Evolutionary conservation across 1,140 invertebrate genomes (phyloP).

Genomic region (Drosophila suzukii): DNA sequence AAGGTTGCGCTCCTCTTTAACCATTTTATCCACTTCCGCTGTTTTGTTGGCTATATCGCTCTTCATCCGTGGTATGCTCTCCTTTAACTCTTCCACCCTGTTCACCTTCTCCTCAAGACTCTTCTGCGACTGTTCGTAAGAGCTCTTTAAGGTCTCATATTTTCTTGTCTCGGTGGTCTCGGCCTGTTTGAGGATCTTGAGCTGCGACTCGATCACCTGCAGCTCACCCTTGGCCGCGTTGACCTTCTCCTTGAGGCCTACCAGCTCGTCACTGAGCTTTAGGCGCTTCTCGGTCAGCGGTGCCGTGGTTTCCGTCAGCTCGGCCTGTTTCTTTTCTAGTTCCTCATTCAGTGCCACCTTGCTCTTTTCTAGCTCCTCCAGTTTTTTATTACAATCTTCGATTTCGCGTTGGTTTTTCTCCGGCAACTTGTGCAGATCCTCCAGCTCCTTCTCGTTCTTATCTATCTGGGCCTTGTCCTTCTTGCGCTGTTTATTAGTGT

Average conservation of each 20-base stretch:
- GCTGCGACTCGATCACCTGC: conserved; percentile 91
- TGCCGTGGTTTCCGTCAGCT: conserved; percentile 86
- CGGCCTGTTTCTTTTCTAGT: conserved; percentile 86
- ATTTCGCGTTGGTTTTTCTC: conserved; percentile 90
- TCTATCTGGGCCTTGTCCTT: conserved; percentile 88
- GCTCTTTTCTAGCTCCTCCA: conserved; percentile 85
- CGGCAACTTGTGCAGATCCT: conserved; percentile 88
- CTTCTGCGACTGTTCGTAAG: conserved; percentile 83
- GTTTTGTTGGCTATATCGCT: conserved; percentile 59
- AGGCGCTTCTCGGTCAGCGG: conserved; percentile 89
- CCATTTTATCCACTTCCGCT: conserved; percentile 55
- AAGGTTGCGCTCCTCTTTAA: conserved; percentile 66
- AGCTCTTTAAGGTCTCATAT: conserved; percentile 87
- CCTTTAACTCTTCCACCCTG: conserved; percentile 88
- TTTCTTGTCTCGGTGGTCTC: conserved; percentile 91
- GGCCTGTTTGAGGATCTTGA: conserved; percentile 92
- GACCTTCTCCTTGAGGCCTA: conserved; percentile 61
- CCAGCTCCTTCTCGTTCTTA: conserved; percentile 87
- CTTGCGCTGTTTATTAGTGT: conserved; percentile 87
- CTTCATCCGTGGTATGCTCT: conserved; percentile 86
- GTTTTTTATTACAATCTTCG: conserved; percentile 88
- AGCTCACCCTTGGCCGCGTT: conserved; percentile 87
- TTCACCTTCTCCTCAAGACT: conserved; percentile 85
- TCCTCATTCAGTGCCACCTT: conserved; percentile 87
- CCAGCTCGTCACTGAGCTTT: conserved; percentile 83